phyloP scores from a whole-genome alignment of 2,797 vertebrate species.

The Liparis tanakae region DNA sequence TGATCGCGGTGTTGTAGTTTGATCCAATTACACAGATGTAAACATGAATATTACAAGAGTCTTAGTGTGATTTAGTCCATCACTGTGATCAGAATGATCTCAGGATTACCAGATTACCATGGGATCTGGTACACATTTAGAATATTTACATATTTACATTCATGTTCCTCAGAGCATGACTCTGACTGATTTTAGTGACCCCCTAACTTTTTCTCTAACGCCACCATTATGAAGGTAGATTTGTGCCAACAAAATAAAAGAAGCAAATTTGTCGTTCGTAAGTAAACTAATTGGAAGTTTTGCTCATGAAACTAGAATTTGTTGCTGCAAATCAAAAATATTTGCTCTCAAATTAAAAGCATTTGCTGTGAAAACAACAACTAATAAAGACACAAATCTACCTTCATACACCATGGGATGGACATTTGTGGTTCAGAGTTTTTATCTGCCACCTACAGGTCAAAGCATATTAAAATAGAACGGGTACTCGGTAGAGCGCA shows the following conservation, averaged over 20 bases:
- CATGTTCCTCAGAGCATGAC: neutral
- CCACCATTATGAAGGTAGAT: neutral
- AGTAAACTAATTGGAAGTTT: too few species aligned
- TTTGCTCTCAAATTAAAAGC: too few species aligned
- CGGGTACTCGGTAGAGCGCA: too few species aligned
- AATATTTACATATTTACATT: neutral
- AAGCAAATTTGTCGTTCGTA: too few species aligned
- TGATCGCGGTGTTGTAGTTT: neutral
- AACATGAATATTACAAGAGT: neutral
- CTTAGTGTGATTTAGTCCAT: neutral
- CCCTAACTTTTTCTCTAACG: neutral
- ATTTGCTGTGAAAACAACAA: too few species aligned
- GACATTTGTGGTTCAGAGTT: neutral
- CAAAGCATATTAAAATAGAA: neutral
- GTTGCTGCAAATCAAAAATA: too few species aligned
- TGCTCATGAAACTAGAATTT: too few species aligned
- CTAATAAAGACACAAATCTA: too few species aligned
- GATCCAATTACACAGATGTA: conserved; percentile 4
- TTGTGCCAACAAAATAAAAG: too few species aligned
- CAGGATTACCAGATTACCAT: neutral
- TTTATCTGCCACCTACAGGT: neutral
- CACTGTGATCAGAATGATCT: neutral
- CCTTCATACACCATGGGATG: neutral
- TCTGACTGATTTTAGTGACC: neutral
- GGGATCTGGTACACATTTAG: neutral